Evolutionary conservation across 1,140 invertebrate genomes (phyloP), one percentile per base, ranked within the genome.

Genomic region (Druon quercuslanigerum): DNA sequence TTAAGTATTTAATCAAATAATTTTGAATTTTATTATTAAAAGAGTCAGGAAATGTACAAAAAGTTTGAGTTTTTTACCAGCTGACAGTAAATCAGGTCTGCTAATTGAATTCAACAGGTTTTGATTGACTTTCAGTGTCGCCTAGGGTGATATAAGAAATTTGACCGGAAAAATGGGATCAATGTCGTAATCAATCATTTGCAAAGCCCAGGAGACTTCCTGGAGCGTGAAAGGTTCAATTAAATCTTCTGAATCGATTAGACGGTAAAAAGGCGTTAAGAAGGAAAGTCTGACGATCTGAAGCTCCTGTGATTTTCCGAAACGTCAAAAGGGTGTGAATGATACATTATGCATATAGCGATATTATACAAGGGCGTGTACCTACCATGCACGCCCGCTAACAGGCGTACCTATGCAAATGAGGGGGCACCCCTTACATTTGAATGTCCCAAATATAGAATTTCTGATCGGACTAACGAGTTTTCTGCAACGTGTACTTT

Each of bases 291-390:
- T 75, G 11, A 19, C 14, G 72, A 76, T 51, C 40, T 54, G 71
- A 70, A 77, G 75, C 76, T 77, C 50, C 75, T 51, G 76, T 85
- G 84, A 85, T 85, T 85, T 84, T 85, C 83, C 83, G 54, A 85
- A 85, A 85, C 83, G 79, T 85, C 84, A 82, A 75, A 83, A 85
- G 84, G 83, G 79, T 77, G 79, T 81, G 74, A 85, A 83, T 72
- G 82, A 85, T 85, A 79, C 82, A 85, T 85, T 83, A 85, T 85
- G 79, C 79, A 85, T 82, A 70, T 74, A 54, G 76, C 50, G 76
- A 33, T 73, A 84, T 85, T 85, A 85, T 85, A 81, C 83, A 76
- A 85, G 78, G 84, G 84, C 81, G 83, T 84, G 79, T 79, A 82
- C 73, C 74, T 76, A 51, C 73, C 74, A 33, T 70, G 72, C 79